phyloP scores from a whole-genome alignment of 2,797 vertebrate genomes.

The Centropyge bicolor region DNA sequence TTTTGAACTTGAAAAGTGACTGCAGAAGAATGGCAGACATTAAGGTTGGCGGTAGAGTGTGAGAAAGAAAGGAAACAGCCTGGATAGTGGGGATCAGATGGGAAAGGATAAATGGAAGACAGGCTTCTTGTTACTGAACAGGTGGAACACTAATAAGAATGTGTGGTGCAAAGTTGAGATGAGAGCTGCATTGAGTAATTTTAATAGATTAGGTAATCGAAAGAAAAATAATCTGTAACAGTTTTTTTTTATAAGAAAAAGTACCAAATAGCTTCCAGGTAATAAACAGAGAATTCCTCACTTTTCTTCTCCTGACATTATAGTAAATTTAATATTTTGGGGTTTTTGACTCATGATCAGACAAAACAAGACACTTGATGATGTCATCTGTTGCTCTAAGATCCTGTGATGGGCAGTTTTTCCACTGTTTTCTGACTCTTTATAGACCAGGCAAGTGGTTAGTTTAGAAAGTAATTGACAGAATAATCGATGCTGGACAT shows the following conservation, averaged over 20 bases:
- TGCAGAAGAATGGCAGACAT: constrained; percentile 17
- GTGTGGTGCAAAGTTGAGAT: neutral
- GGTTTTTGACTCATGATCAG: neutral
- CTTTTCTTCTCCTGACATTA: neutral
- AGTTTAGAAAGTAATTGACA: neutral
- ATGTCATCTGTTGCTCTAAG: neutral
- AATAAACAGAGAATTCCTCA: no score
- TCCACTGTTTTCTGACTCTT: neutral
- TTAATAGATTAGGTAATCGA: neutral
- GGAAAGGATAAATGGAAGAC: neutral
- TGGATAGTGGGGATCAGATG: neutral
- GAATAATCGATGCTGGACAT: neutral
- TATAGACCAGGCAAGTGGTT: neutral
- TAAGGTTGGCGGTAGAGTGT: neutral
- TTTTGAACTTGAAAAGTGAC: constrained; percentile 10
- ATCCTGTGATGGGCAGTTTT: neutral
- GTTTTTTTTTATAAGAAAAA: neutral
- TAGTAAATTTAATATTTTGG: neutral
- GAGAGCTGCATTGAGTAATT: neutral
- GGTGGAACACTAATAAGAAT: neutral
- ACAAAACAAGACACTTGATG: neutral
- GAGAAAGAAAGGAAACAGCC: constrained; percentile 1
- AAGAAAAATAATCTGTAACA: neutral
- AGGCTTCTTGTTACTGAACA: neutral
- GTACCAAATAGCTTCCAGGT: neutral